These are phyloP conservation scores for Coturnix japonica DNA, from an alignment of 2,113 vertebrate genomes.

Conservation along the genomic window DNA sequence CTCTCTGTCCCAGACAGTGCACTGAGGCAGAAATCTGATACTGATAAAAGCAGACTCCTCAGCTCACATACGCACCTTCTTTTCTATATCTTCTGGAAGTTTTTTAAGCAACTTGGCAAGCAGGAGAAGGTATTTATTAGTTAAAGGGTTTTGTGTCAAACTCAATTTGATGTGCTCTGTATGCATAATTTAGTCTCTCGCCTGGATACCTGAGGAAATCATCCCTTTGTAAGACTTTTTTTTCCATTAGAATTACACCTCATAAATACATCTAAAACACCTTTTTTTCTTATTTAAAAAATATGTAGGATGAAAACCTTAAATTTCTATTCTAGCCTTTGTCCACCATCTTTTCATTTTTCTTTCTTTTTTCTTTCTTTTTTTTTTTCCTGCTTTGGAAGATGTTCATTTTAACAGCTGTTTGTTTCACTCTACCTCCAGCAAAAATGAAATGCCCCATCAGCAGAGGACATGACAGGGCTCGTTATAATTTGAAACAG, in stretches of 20 bases:
- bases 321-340: neutral
- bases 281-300: neutral
- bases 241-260: neutral
- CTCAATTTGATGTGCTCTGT: neutral
- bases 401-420: neutral
- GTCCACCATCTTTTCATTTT: neutral
- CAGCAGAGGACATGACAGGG: neutral
- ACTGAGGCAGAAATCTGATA: neutral
- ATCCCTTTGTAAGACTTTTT: neutral
- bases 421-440: neutral
- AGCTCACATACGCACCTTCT: neutral
- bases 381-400: neutral
- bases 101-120: neutral
- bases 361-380: neutral
- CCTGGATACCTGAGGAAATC: neutral
- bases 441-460: neutral
- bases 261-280: neutral
- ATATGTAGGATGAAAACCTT: neutral
- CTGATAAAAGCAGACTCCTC: neutral
- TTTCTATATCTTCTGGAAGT: neutral
- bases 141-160: neutral
- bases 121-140: constrained; percentile 34
- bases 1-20: neutral
- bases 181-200: neutral
- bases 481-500: neutral